Conservation (phyloP, 2,113 vertebrate genomes). For the Theristicus caerulescens region DNA sequence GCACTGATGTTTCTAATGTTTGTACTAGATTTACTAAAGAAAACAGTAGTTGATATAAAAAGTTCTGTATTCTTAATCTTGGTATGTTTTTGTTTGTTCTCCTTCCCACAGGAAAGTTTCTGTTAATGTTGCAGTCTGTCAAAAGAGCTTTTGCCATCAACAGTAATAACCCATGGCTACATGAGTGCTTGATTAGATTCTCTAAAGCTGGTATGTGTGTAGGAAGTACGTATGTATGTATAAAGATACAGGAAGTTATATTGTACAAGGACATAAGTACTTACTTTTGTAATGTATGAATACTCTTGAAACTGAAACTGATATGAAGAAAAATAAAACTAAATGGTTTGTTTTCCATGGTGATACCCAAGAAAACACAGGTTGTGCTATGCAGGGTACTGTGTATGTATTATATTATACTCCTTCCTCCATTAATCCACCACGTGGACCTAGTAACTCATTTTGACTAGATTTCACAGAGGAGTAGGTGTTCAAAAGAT, state of each 20-base stretch:
- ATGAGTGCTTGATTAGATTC: slow-evolving; percentile 83
- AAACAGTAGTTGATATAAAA: not conserved
- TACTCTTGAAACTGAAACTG: not conserved
- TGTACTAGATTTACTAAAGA: not conserved
- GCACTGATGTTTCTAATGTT: not conserved
- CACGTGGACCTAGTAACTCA: not conserved
- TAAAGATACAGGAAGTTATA: not conserved
- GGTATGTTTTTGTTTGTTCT: not conserved
- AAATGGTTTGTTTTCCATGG: not conserved
- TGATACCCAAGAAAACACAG: not conserved
- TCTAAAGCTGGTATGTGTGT: slow-evolving; percentile 78
- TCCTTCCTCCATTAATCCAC: not conserved
- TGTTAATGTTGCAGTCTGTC: slow-evolving; percentile 82
- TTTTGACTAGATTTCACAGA: not conserved
- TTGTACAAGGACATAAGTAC: not conserved
- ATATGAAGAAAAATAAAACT: not conserved
- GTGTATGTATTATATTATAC: not conserved
- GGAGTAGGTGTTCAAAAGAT: not conserved
- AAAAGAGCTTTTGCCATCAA: slow-evolving; percentile 82
- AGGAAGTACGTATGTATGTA: not conserved
- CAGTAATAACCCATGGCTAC: slow-evolving; percentile 79
- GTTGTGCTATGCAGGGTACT: not conserved
- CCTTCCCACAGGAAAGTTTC: slow-evolving; percentile 75
- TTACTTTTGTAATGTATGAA: not conserved
- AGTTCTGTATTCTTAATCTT: not conserved